These are phyloP conservation scores for Pseudachorutes palmiensis DNA, from an alignment of 1,140 invertebrate species.

Conservation along the genomic window DNA sequence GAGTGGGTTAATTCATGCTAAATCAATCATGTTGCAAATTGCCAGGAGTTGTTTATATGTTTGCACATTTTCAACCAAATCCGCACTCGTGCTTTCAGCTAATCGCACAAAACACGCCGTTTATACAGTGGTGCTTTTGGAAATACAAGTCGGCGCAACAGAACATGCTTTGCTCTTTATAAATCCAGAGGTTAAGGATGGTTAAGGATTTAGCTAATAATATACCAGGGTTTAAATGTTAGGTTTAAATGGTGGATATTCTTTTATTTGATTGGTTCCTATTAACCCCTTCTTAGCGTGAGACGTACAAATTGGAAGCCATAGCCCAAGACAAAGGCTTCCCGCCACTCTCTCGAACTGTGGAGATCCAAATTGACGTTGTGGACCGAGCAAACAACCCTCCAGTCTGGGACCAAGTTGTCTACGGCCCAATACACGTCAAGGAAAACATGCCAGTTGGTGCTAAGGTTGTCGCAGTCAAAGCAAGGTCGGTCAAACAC, in stretches of 20 bases:
- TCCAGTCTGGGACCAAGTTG: constrained; percentile 89
- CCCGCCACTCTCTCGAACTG: constrained; percentile 82
- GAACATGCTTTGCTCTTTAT: too few relatives aligned
- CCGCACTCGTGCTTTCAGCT: too few relatives aligned
- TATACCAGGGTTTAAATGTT: too few relatives aligned
- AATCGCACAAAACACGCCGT: too few relatives aligned
- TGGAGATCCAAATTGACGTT: constrained; percentile 89
- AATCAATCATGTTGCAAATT: background rate
- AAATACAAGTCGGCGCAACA: too few relatives aligned
- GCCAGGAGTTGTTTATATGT: background rate
- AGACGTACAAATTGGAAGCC: constrained; percentile 93
- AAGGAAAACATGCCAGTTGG: constrained; percentile 93
- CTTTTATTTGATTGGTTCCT: background rate
- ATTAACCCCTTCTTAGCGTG: constrained; percentile 60
- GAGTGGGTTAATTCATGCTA: background rate
- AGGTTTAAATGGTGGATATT: background rate
- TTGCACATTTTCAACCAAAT: background rate
- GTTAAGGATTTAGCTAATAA: too few relatives aligned
- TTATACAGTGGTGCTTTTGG: too few relatives aligned
- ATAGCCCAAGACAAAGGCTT: constrained; percentile 93
- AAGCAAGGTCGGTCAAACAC: constrained; percentile 78
- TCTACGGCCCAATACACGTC: constrained; percentile 92
- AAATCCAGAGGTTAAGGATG: too few relatives aligned
- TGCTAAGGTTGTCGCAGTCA: constrained; percentile 90
- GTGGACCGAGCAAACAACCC: constrained; percentile 95